Percentiles rank a stretch among this genome's conserved stretches.
phyloP scores from a whole-genome alignment of 2,888 invertebrate species.

The Spodoptera picta region DNA sequence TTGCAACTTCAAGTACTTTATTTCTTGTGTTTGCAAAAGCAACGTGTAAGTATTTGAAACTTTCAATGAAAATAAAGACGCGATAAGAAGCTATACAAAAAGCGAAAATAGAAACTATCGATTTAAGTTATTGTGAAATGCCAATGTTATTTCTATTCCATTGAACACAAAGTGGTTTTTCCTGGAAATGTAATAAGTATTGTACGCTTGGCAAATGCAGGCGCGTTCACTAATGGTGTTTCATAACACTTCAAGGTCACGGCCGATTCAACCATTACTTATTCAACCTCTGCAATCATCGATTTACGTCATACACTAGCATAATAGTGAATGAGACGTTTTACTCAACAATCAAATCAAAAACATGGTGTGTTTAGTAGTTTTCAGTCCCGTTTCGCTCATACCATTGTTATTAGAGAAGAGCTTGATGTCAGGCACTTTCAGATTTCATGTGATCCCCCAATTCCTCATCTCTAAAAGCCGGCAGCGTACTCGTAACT shows the following conservation, averaged over 20 bases:
- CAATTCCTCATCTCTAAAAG: too few relatives aligned
- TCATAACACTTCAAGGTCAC: constrained; percentile 12
- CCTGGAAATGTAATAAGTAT: not conserved
- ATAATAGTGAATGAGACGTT: not conserved
- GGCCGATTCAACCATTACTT: constrained; percentile 13
- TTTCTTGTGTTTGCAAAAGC: too few relatives aligned
- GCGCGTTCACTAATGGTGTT: not conserved
- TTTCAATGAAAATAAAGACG: too few relatives aligned
- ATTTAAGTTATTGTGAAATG: not conserved
- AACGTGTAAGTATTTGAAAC: too few relatives aligned
- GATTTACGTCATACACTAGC: constrained; percentile 13
- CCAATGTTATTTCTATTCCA: not conserved
- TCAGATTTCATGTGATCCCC: too few relatives aligned
- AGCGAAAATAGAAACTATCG: not conserved
- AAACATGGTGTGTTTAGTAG: too few relatives aligned
- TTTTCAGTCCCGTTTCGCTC: too few relatives aligned
- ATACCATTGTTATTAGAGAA: too few relatives aligned
- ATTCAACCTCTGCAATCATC: constrained; percentile 28
- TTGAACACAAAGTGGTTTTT: constrained; percentile 1
- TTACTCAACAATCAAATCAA: too few relatives aligned
- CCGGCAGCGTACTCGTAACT: too few relatives aligned
- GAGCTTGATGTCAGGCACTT: too few relatives aligned
- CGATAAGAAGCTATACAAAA: constrained; percentile 1
- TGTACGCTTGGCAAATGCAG: not conserved
- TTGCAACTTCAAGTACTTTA: too few relatives aligned